A percentile compares a stretch with the other conserved stretches of the same genome.
phyloP scores from a whole-genome alignment of 2,888 invertebrate genomes.

The Standfussiana lucernea region DNA sequence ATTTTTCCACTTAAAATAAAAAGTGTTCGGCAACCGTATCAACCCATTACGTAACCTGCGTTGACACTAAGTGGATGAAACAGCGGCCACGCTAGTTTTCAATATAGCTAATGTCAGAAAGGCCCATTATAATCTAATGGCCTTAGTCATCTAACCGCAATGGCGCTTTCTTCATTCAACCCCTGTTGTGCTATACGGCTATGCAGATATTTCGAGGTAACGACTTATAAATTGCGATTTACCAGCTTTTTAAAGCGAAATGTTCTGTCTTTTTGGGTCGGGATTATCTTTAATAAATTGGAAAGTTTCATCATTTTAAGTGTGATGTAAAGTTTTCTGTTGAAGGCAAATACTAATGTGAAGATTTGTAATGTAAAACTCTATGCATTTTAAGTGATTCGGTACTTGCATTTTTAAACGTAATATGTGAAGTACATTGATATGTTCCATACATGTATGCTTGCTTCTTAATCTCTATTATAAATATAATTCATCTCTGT shows the following conservation, averaged over 20 bases:
- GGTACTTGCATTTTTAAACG: neutral
- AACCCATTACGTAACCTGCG: constrained; percentile 46
- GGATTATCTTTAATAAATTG: constrained; percentile 23
- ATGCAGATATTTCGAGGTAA: constrained; percentile 71
- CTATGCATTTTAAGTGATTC: constrained; percentile 4
- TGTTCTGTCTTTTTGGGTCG: constrained; percentile 17
- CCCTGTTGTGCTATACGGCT: constrained; percentile 64
- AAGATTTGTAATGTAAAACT: too few relatives aligned
- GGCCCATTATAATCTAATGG: constrained; percentile 72
- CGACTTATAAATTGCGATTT: constrained; percentile 55
- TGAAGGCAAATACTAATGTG: constrained; percentile 1
- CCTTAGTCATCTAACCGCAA: constrained; percentile 85
- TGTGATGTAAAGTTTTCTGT: constrained; percentile 9
- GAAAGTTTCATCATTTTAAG: constrained; percentile 29
- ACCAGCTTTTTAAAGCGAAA: constrained; percentile 45
- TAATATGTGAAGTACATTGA: neutral
- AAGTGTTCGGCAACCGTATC: constrained; percentile 18
- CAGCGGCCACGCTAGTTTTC: constrained; percentile 65
- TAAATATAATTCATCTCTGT: neutral
- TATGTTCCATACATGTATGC: neutral
- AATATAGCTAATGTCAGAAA: constrained; percentile 68
- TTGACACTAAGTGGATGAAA: constrained; percentile 69
- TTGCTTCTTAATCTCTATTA: neutral
- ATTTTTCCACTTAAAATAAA: constrained; percentile 28
- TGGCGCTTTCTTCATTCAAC: constrained; percentile 78